Evolutionary conservation across 1,140 invertebrate species (phyloP), one percentile per base, ranked within the genome.

Genomic region (Saccostrea glomerata): DNA sequence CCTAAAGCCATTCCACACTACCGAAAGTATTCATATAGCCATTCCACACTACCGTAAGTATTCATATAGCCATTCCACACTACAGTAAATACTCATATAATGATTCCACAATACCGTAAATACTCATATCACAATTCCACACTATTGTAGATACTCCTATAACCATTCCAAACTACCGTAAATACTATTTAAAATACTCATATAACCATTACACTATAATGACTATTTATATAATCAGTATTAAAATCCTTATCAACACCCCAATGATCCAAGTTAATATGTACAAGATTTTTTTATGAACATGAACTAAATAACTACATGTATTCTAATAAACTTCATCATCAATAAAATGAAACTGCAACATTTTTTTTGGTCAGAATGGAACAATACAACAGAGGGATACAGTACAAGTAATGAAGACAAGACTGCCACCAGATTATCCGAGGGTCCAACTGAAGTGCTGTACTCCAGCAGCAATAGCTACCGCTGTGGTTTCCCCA

Each of bases 341-440:
- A 58, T 2, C 1, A 58, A 58, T 13, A 11, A 58, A 36, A 36
- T 36, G 30, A 36, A 36, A 36, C 30, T 36, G 30, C 2, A 36
- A 60, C 58, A 60, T 3, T 20, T 63, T 63, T 17, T 23, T 66
- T 82, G 70, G 85, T 25, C 90, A 94, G 94, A 94, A 91, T 94
- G 94, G 94, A 84, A 84, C 47, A 66, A 77, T 54, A 77, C 55
- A 40, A 89, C 88, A 84, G 89, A 91, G 47, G 92, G 91, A n/a
- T 94, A 94, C 83, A 77, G 85, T 63, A 83, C 89, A 11, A 93
- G 92, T 86, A 93, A 94, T 90, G 94, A 94, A 73, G 91, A 93
- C 85, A 92, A 92, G 77, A 94, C 91, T 47, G 93, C 91, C 1
- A 94, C 93, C 4, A 85, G 92, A 56, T 89, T 87, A 23, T 54